Conservation (phyloP, 2,113 vertebrate species). For the Syrmaticus mikado region DNA sequence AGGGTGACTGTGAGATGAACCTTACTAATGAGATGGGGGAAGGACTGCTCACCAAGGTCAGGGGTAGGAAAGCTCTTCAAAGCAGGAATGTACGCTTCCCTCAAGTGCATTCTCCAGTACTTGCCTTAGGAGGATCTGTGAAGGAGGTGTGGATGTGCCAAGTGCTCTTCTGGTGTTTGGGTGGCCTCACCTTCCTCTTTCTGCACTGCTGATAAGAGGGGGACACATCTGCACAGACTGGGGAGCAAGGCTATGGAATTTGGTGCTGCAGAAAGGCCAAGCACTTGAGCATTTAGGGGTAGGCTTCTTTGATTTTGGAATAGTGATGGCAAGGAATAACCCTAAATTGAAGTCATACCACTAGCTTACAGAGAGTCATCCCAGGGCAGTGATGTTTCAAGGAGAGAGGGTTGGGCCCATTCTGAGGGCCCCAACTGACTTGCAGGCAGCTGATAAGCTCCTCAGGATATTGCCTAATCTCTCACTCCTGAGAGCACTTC, state of each 20-base stretch:
- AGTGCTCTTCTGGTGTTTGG: neutral
- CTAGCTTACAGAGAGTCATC: neutral
- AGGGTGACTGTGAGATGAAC: neutral
- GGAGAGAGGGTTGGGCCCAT: neutral
- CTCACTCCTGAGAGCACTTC: neutral
- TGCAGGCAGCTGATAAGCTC: neutral
- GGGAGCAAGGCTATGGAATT: neutral
- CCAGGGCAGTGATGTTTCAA: neutral
- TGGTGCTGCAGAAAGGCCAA: neutral
- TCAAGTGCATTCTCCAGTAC: neutral
- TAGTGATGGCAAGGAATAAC: neutral
- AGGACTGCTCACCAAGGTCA: neutral
- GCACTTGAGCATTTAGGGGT: neutral
- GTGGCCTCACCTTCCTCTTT: slow-evolving; percentile 1
- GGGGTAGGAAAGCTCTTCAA: neutral
- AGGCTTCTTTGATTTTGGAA: neutral
- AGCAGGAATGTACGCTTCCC: neutral
- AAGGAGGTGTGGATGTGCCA: neutral
- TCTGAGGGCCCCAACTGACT: neutral
- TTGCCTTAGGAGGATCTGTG: neutral
- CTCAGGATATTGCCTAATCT: neutral
- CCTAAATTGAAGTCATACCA: neutral
- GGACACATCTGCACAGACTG: neutral
- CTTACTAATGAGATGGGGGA: neutral
- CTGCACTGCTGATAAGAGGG: neutral